A percentile compares a stretch with the other conserved stretches of the same genome.
Conservation (phyloP, 2,797 vertebrate species). For the Rhinogobio ventralis region DNA sequence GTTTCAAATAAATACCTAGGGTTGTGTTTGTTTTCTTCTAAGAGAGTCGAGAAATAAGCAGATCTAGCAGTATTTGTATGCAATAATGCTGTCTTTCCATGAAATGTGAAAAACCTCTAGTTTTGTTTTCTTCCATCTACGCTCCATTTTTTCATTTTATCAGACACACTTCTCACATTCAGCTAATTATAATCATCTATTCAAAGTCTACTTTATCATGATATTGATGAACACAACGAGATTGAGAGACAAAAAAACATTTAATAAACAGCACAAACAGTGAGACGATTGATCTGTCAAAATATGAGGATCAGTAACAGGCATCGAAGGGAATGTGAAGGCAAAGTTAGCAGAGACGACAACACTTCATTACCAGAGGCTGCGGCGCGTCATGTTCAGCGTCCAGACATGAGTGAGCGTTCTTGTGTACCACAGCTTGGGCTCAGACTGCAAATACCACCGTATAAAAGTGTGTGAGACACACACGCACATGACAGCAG, state of each 20-base stretch:
- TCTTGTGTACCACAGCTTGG: not conserved
- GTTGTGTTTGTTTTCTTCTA: too few species aligned
- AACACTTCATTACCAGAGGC: not conserved
- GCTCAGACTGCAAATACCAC: not conserved
- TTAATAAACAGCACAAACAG: conserved; percentile 16
- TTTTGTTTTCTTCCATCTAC: too few species aligned
- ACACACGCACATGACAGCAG: not conserved
- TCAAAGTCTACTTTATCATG: not conserved
- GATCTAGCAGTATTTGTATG: too few species aligned
- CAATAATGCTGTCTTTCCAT: too few species aligned
- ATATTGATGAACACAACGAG: not conserved
- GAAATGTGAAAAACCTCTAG: too few species aligned
- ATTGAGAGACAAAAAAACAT: not conserved
- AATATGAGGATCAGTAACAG: not conserved
- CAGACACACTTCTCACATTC: not conserved
- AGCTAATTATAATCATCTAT: not conserved
- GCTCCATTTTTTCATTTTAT: too few species aligned
- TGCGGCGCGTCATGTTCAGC: not conserved
- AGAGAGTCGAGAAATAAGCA: too few species aligned
- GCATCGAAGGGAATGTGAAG: conserved; percentile 5
- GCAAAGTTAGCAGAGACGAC: not conserved
- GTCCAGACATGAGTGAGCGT: not conserved
- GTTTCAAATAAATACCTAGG: too few species aligned
- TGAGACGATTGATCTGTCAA: not conserved
- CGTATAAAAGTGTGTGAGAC: not conserved